Conservation (phyloP, 2,888 invertebrate genomes). For the Anodontia alba region DNA sequence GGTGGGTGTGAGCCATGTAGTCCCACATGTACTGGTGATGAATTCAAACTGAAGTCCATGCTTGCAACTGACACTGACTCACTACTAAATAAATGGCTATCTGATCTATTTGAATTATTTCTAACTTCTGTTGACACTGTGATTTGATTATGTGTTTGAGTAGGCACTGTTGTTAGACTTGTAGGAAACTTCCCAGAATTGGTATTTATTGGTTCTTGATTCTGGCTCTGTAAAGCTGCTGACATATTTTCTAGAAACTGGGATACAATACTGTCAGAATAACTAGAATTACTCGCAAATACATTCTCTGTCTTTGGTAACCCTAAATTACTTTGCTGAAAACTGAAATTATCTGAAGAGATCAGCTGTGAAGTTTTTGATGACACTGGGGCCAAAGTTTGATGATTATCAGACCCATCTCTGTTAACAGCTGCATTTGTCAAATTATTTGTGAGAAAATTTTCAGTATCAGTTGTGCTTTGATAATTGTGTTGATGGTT, state of each 20-base stretch:
- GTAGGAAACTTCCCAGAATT: background rate
- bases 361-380: background rate
- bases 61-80: background rate
- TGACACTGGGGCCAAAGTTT: background rate
- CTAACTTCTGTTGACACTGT: constrained; percentile 27
- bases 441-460: constrained; percentile 17
- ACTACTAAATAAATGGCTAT: background rate
- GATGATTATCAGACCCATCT: background rate
- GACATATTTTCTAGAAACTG: constrained; percentile 50
- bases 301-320: constrained; percentile 8
- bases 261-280: constrained; percentile 39
- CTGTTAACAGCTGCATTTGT: background rate
- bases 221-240: constrained; percentile 33
- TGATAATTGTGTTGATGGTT: background rate
- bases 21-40: background rate
- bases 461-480: background rate
- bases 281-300: constrained; percentile 10
- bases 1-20: background rate
- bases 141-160: constrained; percentile 28
- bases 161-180: background rate
- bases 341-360: constrained; percentile 10
- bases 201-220: constrained; percentile 27
- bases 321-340: constrained; percentile 28
- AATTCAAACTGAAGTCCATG: constrained; percentile 2
- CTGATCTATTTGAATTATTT: background rate